Conservation (phyloP, 1,140 invertebrate species). For the Caenorhabditis latens region DNA sequence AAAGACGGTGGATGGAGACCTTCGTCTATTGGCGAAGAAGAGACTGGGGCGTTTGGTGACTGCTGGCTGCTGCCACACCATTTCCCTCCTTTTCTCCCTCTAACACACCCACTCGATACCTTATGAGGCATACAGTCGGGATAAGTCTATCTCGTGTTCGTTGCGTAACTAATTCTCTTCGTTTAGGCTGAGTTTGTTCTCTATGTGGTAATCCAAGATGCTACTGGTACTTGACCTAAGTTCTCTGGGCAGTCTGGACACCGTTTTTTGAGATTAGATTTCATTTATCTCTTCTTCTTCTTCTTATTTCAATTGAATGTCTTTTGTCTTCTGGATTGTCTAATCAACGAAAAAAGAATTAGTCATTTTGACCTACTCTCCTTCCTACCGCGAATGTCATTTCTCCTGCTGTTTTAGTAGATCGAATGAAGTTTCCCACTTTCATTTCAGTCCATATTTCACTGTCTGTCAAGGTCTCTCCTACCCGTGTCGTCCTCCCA, state of each 20-base stretch:
- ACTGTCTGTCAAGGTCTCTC: slow-evolving; percentile 28
- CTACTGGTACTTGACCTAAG: slow-evolving; percentile 7
- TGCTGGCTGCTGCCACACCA: neutral
- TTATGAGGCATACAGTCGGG: slow-evolving; percentile 50
- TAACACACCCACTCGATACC: slow-evolving; percentile 45
- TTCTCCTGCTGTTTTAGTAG: neutral
- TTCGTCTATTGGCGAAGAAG: slow-evolving; percentile 41
- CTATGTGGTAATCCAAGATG: neutral
- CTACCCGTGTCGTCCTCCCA: neutral
- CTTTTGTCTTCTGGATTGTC: neutral
- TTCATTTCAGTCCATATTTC: slow-evolving; percentile 27
- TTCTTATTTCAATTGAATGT: neutral
- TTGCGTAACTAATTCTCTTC: slow-evolving; percentile 22
- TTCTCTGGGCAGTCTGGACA: neutral
- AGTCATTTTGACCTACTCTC: slow-evolving; percentile 2
- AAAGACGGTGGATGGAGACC: neutral
- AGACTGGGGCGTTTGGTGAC: slow-evolving; percentile 28
- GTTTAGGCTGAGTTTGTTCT: neutral
- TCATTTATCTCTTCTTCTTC: neutral
- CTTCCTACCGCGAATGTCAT: neutral
- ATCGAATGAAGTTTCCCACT: neutral
- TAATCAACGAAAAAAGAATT: no score
- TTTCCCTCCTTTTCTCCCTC: neutral
- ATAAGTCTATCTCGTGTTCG: slow-evolving; percentile 3
- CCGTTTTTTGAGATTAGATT: neutral